These are phyloP conservation scores for Aythya baeri DNA, from an alignment of 2,113 vertebrate genomes.

Conservation along the genomic window DNA sequence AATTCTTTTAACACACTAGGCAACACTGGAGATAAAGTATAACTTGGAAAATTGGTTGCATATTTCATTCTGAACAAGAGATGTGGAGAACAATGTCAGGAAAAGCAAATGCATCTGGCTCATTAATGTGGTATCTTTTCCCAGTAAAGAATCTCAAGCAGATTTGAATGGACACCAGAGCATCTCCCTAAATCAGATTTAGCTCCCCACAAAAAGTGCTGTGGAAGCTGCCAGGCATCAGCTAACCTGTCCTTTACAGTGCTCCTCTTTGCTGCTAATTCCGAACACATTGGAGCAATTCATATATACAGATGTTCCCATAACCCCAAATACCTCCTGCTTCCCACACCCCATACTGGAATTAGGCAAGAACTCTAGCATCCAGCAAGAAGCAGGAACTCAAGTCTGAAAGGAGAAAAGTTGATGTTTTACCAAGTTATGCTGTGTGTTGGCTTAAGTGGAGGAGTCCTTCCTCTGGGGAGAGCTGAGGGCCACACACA, in stretches of 20 bases:
- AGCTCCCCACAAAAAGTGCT: background rate
- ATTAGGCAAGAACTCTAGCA: background rate
- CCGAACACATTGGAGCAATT: background rate
- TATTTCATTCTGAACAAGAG: background rate
- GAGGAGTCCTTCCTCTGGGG: background rate
- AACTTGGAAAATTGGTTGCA: background rate
- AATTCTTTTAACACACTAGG: background rate
- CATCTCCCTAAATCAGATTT: background rate
- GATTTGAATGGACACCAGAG: background rate
- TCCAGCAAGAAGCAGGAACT: background rate
- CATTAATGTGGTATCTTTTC: background rate
- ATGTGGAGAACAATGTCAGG: background rate
- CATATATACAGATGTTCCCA: background rate
- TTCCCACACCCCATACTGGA: background rate
- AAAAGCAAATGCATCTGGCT: constrained; percentile 2
- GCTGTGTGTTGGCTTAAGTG: background rate
- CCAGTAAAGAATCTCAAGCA: background rate
- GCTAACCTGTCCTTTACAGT: background rate
- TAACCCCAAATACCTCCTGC: background rate
- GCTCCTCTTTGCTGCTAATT: background rate
- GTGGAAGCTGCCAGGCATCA: background rate
- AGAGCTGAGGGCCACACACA: accelerated
- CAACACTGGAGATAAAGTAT: background rate
- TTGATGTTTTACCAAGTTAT: background rate
- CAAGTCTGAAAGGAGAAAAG: background rate